Evolutionary conservation across 2,888 invertebrate genomes (phyloP).

Genomic region (Noctua pronuba): DNA sequence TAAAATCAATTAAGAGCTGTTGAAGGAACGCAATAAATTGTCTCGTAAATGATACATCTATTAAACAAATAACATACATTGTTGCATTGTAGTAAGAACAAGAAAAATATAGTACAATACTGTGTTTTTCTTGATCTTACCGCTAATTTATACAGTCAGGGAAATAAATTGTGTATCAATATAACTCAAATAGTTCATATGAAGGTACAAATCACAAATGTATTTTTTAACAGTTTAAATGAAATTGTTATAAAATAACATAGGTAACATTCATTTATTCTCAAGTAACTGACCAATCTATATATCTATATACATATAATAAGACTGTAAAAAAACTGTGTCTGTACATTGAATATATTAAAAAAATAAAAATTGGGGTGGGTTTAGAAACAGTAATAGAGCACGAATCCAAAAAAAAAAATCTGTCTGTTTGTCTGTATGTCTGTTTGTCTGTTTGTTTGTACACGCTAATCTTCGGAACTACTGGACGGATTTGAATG

Average conservation of each 20-base stretch:
- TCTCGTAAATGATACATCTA: constrained; percentile 3
- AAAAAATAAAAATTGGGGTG: no score
- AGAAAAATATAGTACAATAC: neutral
- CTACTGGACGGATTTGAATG: no score
- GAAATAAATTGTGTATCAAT: neutral
- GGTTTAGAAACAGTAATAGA: no score
- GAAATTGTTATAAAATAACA: neutral
- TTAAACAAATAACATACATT: neutral
- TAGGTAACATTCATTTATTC: neutral
- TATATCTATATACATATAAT: no score
- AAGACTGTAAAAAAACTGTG: no score
- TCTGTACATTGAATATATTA: no score
- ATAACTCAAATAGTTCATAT: neutral
- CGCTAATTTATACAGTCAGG: neutral
- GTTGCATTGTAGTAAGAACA: neutral
- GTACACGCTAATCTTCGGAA: no score
- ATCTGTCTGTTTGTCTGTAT: no score
- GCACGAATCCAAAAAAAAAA: no score
- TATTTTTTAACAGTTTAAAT: neutral
- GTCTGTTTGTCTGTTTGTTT: no score
- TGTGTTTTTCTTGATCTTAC: constrained; percentile 3
- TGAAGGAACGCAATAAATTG: constrained; percentile 8
- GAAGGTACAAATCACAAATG: neutral
- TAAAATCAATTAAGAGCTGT: constrained; percentile 32
- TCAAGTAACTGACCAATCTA: neutral